Base-by-base conservation (phyloP, 2,888 invertebrate species). In the Cistogaster globosa region DNA sequence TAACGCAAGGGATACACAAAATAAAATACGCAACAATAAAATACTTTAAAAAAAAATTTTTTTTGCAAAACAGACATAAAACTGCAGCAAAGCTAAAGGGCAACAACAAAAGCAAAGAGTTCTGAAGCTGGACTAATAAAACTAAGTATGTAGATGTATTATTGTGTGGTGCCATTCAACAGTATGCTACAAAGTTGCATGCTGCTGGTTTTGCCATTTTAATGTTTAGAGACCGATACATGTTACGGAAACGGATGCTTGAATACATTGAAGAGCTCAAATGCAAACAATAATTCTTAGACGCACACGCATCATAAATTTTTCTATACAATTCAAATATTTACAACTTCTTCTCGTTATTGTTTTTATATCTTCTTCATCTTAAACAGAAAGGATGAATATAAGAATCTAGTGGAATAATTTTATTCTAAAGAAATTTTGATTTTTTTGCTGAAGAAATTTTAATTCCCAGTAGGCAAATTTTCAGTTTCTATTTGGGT, bases 241-340 rank as follows among this genome's bases (percentile, higher is more conserved):
- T 84, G 81, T 81, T 81, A 76, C 76, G 84, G 84, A 81, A 81
- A 81, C 84, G 84, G 84, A 84, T 84, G 72, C 67, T 72, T 63
- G 58, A 77, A 71, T 69, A 77, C 71, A 76, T 22, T 63, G 63
- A 83, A 63, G 67, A 58, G 32, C 62, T 62, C 53, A 69, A 60
- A 26, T 32, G 18, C 51, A 72, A n/a, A 60, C 11, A 68, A 8
- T 32, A 32, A 32, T 26, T 32, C 32, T 18, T n/a, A n/a, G 14
- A 45, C 20, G n/a, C 22, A 48, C 48, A 20, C 42, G 14, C 48
- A 72, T 26, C 69, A 51, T 45, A 16, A 12, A 42, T 20, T 63
- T 82, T 71, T 83, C 51, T 71, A 77, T 83, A 51, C 77, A 77
- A 65, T 83, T 83, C 63, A 63, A 77, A 71, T 63, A 62, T 55